phyloP scores from a whole-genome alignment of 2,888 invertebrate species.

The Ectropis crepuscularia region DNA sequence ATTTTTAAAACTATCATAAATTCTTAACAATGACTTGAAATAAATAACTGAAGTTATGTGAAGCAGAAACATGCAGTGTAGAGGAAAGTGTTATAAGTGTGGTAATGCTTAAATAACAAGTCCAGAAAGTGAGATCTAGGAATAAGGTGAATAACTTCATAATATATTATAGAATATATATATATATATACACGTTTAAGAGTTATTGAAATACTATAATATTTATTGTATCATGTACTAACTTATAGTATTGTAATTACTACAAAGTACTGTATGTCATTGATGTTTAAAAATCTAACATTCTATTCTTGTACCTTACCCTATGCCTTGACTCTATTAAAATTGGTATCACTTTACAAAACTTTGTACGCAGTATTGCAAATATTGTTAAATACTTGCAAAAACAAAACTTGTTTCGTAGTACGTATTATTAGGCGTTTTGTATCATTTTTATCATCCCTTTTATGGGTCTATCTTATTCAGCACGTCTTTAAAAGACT shows the following conservation, averaged over 20 bases:
- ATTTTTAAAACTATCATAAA: not conserved
- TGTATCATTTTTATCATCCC: not conserved
- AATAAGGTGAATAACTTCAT: conserved; percentile 48
- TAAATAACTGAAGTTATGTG: conserved; percentile 18
- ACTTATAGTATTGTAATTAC: not conserved
- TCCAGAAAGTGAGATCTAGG: conserved; percentile 69
- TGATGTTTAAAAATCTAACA: conserved; percentile 53
- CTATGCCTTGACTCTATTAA: conserved; percentile 58
- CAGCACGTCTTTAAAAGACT: conserved; percentile 15
- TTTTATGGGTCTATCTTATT: not conserved
- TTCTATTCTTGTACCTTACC: conserved; percentile 54
- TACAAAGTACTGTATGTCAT: conserved; percentile 34
- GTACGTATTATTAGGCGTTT: not conserved
- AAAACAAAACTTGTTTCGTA: not conserved
- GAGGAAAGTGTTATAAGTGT: conserved; percentile 43
- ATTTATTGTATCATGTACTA: conserved; percentile 39
- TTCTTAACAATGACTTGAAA: not conserved
- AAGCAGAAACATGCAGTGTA: conserved; percentile 32
- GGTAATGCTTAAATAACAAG: conserved; percentile 54
- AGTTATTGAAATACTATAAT: conserved; percentile 4
- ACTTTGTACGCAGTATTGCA: conserved; percentile 11
- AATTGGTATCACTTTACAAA: conserved; percentile 43
- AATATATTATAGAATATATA: conserved; percentile 12
- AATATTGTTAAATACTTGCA: conserved; percentile 3
- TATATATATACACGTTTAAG: conserved; percentile 13